These are phyloP conservation scores for Gadus chalcogrammus DNA, from an alignment of 2,113 vertebrate genomes.

Conservation along the genomic window DNA sequence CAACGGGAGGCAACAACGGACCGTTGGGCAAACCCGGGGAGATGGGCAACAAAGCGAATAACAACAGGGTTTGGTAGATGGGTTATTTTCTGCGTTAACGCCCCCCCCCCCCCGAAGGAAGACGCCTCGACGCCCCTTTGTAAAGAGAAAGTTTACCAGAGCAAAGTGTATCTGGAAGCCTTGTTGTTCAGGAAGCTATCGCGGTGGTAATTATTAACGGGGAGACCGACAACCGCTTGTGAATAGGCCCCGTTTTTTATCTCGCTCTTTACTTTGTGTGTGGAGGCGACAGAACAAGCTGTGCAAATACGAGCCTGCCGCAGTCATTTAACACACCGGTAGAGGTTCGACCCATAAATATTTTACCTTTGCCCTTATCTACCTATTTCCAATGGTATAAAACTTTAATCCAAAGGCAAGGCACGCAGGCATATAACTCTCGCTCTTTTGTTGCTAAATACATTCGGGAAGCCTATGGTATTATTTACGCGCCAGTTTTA, in stretches of 20 bases:
- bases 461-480: slow-evolving; percentile 13
- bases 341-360: slow-evolving; percentile 31
- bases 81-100: not conserved
- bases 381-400: slow-evolving; percentile 24
- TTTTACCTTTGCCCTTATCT: slow-evolving; percentile 48
- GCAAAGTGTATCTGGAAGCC: too few relatives aligned
- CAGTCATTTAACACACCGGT: not conserved
- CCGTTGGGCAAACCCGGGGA: slow-evolving; percentile 19
- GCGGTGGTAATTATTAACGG: too few relatives aligned
- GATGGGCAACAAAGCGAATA: slow-evolving; percentile 25
- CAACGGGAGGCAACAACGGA: slow-evolving; percentile 23
- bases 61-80: slow-evolving; percentile 13
- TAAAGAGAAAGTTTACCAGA: too few relatives aligned
- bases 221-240: too few relatives aligned
- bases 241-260: too few relatives aligned
- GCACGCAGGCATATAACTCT: slow-evolving; percentile 6
- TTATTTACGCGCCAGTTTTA: slow-evolving; percentile 28
- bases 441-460: slow-evolving; percentile 28
- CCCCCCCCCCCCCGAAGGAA: slow-evolving; percentile 2
- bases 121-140: too few relatives aligned
- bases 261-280: too few relatives aligned
- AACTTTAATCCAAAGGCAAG: slow-evolving; percentile 42
- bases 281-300: too few relatives aligned
- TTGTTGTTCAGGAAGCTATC: too few relatives aligned
- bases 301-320: too few relatives aligned